These are phyloP conservation scores for Murina feae DNA, from an alignment of 2,113 vertebrate genomes.

Conservation along the genomic window DNA sequence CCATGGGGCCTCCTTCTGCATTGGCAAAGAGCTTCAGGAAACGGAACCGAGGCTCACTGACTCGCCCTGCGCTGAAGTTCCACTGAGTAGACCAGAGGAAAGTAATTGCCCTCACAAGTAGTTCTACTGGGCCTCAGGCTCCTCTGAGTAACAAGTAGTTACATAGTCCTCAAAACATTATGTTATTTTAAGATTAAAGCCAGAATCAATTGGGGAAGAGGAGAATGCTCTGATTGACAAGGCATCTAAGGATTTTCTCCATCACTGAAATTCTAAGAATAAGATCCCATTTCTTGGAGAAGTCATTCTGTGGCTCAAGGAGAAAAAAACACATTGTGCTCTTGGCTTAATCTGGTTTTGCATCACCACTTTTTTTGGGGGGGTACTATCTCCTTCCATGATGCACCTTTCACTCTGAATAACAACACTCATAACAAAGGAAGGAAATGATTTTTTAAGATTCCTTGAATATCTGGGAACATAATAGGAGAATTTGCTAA, in stretches of 20 bases:
- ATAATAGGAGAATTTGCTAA: not conserved
- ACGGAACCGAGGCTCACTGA: slow-evolving; percentile 64
- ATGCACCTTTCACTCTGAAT: not conserved
- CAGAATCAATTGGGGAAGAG: not conserved
- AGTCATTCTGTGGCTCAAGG: not conserved
- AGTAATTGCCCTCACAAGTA: not conserved
- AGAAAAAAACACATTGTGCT: not conserved
- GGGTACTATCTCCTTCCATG: not conserved
- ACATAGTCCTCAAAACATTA: not conserved
- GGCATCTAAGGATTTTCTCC: not conserved
- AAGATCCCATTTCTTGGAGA: not conserved
- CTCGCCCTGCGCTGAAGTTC: slow-evolving; percentile 68
- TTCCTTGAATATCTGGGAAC: not conserved
- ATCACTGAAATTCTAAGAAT: not conserved
- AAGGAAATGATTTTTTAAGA: not conserved
- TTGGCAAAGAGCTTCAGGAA: slow-evolving; percentile 60
- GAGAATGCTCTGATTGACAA: not conserved
- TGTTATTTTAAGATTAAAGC: not conserved
- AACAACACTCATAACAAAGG: not conserved
- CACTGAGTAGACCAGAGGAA: slow-evolving; percentile 59
- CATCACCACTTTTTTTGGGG: not conserved
- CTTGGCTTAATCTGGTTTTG: not conserved
- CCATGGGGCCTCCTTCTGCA: slow-evolving; percentile 40
- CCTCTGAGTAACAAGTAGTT: not conserved
- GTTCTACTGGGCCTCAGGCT: not conserved